Evolutionary conservation across 2,888 invertebrate genomes (phyloP).

Genomic region (Acanthosoma haemorrhoidale): DNA sequence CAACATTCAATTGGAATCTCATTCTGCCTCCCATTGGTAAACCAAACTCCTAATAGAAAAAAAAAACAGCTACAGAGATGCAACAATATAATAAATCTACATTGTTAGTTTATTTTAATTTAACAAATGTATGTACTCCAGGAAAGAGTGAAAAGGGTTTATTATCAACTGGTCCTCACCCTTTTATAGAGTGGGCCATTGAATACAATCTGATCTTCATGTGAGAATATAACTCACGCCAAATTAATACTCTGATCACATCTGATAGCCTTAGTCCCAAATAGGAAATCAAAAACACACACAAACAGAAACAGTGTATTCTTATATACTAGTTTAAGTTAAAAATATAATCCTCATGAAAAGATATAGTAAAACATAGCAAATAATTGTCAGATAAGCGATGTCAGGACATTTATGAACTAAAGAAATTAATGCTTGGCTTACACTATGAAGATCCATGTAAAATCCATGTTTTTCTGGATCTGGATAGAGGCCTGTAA

Average conservation of each 20-base stretch:
- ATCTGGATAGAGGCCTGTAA: conserved; percentile 61
- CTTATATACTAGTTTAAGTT: too few species aligned
- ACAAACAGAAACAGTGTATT: too few species aligned
- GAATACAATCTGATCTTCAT: too few species aligned
- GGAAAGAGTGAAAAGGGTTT: background rate
- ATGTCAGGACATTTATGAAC: background rate
- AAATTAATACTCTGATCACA: too few species aligned
- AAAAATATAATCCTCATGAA: too few species aligned
- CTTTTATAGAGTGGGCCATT: too few species aligned
- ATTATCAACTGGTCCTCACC: background rate
- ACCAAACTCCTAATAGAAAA: conserved; percentile 24
- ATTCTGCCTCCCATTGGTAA: conserved; percentile 34
- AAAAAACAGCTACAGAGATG: background rate
- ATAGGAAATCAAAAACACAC: too few species aligned
- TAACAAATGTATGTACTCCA: background rate
- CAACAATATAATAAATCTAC: background rate
- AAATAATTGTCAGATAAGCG: too few species aligned
- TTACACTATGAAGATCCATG: conserved; percentile 65
- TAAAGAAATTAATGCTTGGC: background rate
- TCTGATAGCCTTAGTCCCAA: too few species aligned
- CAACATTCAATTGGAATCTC: conserved; percentile 34
- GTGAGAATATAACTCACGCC: too few species aligned
- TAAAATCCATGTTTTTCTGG: conserved; percentile 58
- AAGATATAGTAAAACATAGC: too few species aligned
- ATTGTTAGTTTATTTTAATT: background rate